Percentiles rank a stretch among this genome's conserved stretches.
phyloP scores from a whole-genome alignment of 1,140 invertebrate genomes.

The Atopsyche davidsoni region DNA sequence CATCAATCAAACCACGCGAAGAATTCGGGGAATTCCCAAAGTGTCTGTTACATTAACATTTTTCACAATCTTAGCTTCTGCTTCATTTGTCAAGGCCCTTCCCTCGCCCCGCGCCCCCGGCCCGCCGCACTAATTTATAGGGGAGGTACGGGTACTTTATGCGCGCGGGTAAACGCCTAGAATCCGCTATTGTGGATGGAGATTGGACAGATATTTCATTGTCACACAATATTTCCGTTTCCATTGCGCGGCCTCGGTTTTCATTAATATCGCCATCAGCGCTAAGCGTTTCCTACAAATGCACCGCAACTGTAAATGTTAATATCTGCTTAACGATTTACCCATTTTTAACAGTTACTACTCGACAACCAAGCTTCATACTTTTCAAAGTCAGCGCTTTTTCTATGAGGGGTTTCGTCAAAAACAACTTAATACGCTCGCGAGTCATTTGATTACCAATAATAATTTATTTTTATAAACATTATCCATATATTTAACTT shows the following conservation, averaged over 20 bases:
- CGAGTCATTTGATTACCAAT: too few relatives aligned
- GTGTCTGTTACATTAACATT: conserved; percentile 14
- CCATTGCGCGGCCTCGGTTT: conserved; percentile 23
- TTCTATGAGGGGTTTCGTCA: too few relatives aligned
- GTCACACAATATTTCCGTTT: conserved; percentile 27
- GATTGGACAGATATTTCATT: conserved; percentile 31
- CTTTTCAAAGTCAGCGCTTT: too few relatives aligned
- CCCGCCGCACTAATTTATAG: conserved; percentile 19
- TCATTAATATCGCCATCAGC: too few relatives aligned
- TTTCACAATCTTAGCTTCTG: conserved; percentile 12
- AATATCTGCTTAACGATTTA: too few relatives aligned
- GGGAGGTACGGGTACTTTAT: conserved; percentile 11
- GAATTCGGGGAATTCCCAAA: conserved; percentile 14
- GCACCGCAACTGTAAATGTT: too few relatives aligned
- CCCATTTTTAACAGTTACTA: too few relatives aligned
- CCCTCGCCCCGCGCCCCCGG: not conserved
- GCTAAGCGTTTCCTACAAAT: too few relatives aligned
- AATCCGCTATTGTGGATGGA: conserved; percentile 25
- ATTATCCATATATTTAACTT: too few relatives aligned
- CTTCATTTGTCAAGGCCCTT: not conserved
- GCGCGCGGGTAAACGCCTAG: conserved; percentile 19
- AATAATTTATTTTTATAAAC: too few relatives aligned
- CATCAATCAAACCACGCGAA: conserved; percentile 19
- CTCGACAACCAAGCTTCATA: too few relatives aligned
- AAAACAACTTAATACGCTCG: too few relatives aligned